These are phyloP conservation scores for Catagonus wagneri DNA, from an alignment of 2,113 vertebrate genomes.

Conservation along the genomic window DNA sequence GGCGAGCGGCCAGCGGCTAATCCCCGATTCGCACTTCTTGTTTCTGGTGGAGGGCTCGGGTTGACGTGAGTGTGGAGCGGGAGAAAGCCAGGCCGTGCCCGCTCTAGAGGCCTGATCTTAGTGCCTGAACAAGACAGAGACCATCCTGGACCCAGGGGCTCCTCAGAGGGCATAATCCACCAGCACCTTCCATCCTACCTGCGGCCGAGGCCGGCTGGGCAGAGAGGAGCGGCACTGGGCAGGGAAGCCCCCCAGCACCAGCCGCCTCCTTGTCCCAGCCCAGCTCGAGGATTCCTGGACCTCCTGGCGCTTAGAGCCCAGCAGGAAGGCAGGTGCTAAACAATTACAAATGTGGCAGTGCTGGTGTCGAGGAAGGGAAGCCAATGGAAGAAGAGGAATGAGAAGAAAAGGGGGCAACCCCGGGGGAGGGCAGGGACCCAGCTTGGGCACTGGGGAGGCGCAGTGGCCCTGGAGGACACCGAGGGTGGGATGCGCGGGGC, in stretches of 20 bases:
- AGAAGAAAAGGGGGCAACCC: rapidly evolving
- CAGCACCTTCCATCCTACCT: rapidly evolving
- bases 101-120: background rate
- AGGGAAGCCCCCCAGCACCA: rapidly evolving
- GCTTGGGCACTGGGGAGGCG: background rate
- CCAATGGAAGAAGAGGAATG: background rate
- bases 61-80: background rate
- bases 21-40: constrained; percentile 40
- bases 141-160: background rate
- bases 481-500: background rate
- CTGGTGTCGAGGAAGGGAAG: background rate
- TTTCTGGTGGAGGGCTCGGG: background rate
- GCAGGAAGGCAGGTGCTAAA: background rate
- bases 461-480: background rate
- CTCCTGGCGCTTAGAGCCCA: background rate
- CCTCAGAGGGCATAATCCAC: background rate
- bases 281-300: rapidly evolving
- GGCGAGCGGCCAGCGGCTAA: background rate
- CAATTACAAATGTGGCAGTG: background rate
- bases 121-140: background rate
- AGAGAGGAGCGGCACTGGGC: rapidly evolving
- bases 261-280: no score
- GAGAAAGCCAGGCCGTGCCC: background rate
- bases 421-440: background rate
- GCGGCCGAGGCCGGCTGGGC: background rate